A percentile compares a stretch with the other conserved stretches of the same genome.
phyloP scores from a whole-genome alignment of 2,113 vertebrate species.

The Nerophis ophidion region DNA sequence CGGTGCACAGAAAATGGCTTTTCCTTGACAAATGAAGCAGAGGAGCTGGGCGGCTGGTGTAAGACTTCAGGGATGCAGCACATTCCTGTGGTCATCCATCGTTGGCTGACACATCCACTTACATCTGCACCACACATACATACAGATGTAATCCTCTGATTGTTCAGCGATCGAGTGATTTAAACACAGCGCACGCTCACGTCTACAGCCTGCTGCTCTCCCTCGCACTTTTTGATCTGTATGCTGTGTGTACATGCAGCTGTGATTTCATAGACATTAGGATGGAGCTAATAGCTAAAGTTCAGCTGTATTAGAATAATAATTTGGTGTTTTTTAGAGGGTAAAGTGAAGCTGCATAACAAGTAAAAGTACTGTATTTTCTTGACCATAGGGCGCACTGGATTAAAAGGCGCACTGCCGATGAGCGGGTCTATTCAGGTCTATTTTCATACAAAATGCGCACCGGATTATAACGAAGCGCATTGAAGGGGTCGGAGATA shows the following conservation, averaged over 20 bases:
- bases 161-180: constrained; percentile 39
- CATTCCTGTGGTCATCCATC: constrained; percentile 67
- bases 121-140: constrained; percentile 51
- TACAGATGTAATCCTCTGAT: constrained; percentile 59
- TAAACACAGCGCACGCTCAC: constrained; percentile 20
- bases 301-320: background rate
- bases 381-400: too few species aligned
- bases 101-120: constrained; percentile 62
- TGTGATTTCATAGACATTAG: constrained; percentile 3
- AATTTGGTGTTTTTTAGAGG: background rate
- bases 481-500: too few species aligned
- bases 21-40: constrained; percentile 63
- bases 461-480: too few species aligned
- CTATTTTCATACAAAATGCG: too few species aligned
- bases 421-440: too few species aligned
- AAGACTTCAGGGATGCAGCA: constrained; percentile 60
- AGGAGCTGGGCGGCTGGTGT: constrained; percentile 41
- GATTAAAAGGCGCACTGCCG: too few species aligned
- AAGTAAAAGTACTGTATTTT: background rate
- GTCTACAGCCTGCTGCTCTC: background rate
- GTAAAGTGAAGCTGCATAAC: background rate
- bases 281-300: background rate
- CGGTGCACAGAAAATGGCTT: constrained; percentile 55
- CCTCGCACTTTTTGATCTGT: constrained; percentile 1
- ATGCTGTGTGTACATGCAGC: background rate